Conservation (phyloP, 2,888 invertebrate species). For the Meteorus cinctellus region DNA sequence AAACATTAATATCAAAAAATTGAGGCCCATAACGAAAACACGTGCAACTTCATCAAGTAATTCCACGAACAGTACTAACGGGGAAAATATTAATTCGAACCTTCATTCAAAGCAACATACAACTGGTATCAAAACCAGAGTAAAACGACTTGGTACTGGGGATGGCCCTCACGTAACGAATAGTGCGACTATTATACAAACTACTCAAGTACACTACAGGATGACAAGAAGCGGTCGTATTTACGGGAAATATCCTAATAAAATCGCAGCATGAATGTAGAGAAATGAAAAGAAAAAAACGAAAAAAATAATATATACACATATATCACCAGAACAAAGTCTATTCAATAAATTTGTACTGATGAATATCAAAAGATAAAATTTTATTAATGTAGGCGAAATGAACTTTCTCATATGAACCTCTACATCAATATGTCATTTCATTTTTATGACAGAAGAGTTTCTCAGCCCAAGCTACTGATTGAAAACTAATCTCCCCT, state of each 20-base stretch:
- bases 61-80: not conserved
- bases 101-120: constrained; percentile 54
- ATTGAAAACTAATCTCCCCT: not conserved
- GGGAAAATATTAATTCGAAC: constrained; percentile 47
- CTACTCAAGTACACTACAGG: constrained; percentile 61
- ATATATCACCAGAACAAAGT: constrained; percentile 1
- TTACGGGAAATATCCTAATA: constrained; percentile 67
- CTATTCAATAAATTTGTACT: not conserved
- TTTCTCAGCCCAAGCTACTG: not conserved
- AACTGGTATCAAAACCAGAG: constrained; percentile 57
- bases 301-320: constrained; percentile 12
- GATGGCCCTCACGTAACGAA: constrained; percentile 62
- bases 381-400: no score
- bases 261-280: constrained; percentile 49
- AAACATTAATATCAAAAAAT: constrained; percentile 16
- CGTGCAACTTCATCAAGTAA: not conserved
- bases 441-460: not conserved
- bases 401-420: no score
- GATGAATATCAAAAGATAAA: not conserved
- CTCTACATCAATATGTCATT: not conserved
- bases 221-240: constrained; percentile 69
- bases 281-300: not conserved
- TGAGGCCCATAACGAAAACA: not conserved
- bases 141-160: constrained; percentile 64
- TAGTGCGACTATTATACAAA: constrained; percentile 52